Evolutionary conservation across 1,140 invertebrate genomes (phyloP).

Genomic region (Orchesella cincta): DNA sequence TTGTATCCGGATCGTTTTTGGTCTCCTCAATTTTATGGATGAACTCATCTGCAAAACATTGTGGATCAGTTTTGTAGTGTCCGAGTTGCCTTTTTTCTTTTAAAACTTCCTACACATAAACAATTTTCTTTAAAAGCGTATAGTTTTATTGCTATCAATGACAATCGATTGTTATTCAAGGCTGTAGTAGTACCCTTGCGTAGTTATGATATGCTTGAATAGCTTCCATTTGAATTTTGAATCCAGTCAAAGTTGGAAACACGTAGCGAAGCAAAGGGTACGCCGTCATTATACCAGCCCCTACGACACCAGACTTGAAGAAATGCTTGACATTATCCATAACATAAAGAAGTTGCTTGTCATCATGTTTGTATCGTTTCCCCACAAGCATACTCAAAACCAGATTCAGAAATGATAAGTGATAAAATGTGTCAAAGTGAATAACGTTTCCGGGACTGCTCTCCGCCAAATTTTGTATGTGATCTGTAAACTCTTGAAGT

Average conservation of each 20-base stretch:
- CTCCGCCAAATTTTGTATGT: not conserved
- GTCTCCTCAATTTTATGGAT: conserved; percentile 3
- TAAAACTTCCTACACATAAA: not conserved
- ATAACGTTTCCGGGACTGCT: not conserved
- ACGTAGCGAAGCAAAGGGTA: conserved; percentile 69
- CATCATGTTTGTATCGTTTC: conserved; percentile 21
- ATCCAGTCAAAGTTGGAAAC: conserved; percentile 73
- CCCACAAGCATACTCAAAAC: conserved; percentile 30
- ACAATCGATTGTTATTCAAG: not conserved
- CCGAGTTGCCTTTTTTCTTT: not conserved
- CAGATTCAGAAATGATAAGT: conserved; percentile 25
- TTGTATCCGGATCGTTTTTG: not conserved
- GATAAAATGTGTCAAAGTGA: conserved; percentile 32
- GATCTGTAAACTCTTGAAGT: conserved; percentile 10
- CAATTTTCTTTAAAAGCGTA: not conserved
- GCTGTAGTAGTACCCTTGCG: not conserved
- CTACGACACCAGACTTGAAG: conserved; percentile 19
- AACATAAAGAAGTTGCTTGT: conserved; percentile 13
- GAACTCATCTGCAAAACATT: conserved; percentile 20
- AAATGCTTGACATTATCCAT: conserved; percentile 4
- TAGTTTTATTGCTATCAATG: not conserved
- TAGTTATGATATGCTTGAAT: conserved; percentile 58
- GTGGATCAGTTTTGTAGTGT: not conserved
- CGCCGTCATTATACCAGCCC: conserved; percentile 7
- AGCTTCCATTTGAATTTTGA: conserved; percentile 57